Conservation (phyloP, 1,140 invertebrate species). For the Cataglyphis hispanica region DNA sequence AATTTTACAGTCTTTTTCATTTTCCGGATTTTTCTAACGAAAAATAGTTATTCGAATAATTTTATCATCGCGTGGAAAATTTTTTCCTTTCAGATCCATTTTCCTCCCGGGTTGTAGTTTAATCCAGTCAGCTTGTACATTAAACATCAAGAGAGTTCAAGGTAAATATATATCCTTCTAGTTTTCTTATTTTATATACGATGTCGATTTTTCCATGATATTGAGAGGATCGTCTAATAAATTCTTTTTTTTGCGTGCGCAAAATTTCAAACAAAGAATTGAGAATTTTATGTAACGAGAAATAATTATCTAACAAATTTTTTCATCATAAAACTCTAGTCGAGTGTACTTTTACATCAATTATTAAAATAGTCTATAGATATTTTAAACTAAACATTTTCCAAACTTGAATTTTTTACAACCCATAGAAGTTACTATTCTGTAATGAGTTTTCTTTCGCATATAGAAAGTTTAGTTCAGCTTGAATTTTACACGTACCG, state of each 20-base stretch:
- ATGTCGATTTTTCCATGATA: neutral
- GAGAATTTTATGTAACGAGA: neutral
- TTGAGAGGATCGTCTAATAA: neutral
- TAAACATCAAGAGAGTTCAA: neutral
- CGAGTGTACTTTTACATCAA: neutral
- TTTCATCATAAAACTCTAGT: slow-evolving; percentile 17
- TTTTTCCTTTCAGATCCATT: neutral
- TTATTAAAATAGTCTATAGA: neutral
- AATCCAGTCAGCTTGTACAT: neutral
- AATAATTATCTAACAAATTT: neutral
- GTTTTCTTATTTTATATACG: neutral
- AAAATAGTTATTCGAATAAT: neutral
- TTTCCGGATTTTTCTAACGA: slow-evolving; percentile 10
- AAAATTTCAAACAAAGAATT: neutral
- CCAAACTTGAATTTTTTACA: slow-evolving; percentile 27
- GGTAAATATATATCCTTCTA: neutral
- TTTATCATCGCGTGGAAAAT: slow-evolving; percentile 6
- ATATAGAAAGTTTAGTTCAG: neutral
- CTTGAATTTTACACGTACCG: slow-evolving; percentile 14
- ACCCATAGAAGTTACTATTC: neutral
- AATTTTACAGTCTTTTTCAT: neutral
- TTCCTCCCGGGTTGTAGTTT: neutral
- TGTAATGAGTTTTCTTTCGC: neutral
- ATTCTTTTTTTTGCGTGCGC: neutral
- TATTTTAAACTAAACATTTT: neutral